A percentile compares a stretch with the other conserved stretches of the same genome.
Conservation (phyloP, 2,888 invertebrate genomes). For the Polymixis flavicincta region DNA sequence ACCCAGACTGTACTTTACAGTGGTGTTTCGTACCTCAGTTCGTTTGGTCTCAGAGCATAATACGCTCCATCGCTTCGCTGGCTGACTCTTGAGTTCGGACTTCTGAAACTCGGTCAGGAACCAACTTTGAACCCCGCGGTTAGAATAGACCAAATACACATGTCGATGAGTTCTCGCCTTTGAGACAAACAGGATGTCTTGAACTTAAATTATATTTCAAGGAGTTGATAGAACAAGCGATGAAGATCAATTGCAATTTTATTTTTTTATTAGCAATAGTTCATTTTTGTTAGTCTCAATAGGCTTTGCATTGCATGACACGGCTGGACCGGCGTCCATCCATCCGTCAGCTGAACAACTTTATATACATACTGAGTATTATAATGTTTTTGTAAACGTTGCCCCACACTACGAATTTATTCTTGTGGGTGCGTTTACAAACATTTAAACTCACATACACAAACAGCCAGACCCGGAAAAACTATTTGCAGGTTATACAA, state of each 20-base stretch:
- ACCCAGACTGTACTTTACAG: slow-evolving; percentile 12
- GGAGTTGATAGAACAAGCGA: slow-evolving; percentile 1
- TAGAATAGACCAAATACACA: slow-evolving; percentile 37
- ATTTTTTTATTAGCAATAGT: neutral
- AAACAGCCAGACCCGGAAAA: too few relatives aligned
- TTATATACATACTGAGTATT: too few relatives aligned
- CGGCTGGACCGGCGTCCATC: neutral
- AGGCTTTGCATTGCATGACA: neutral
- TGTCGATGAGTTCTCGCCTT: slow-evolving; percentile 38
- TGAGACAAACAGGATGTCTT: slow-evolving; percentile 14
- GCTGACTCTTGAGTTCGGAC: slow-evolving; percentile 36
- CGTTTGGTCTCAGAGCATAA: slow-evolving; percentile 25
- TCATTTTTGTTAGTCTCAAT: neutral
- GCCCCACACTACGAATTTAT: too few relatives aligned
- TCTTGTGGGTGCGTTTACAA: too few relatives aligned
- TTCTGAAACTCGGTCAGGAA: slow-evolving; percentile 51
- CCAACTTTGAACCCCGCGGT: slow-evolving; percentile 38
- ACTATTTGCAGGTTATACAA: too few relatives aligned
- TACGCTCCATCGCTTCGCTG: slow-evolving; percentile 39
- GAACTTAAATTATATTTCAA: slow-evolving; percentile 22
- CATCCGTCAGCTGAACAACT: neutral
- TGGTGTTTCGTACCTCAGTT: slow-evolving; percentile 19
- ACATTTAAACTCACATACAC: too few relatives aligned
- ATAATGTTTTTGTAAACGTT: too few relatives aligned
- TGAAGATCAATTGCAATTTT: neutral